A percentile compares a stretch with the other conserved stretches of the same genome.
Conservation (phyloP, 2,113 vertebrate genomes). For the Cinclus mexicanus region DNA sequence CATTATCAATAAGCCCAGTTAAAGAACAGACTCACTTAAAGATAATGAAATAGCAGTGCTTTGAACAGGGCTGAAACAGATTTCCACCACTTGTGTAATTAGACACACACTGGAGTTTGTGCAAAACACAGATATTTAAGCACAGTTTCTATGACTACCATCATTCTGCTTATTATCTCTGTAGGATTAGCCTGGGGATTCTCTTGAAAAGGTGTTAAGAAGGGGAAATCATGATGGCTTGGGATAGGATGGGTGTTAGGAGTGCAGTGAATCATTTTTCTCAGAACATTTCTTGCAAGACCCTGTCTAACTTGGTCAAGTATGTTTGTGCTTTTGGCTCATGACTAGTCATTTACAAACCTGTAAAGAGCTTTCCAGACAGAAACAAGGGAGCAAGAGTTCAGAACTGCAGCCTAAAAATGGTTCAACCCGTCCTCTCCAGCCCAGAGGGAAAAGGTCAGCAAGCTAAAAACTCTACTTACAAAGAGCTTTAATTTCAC, state of each 20-base stretch:
- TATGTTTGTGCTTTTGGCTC: not conserved
- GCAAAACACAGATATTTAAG: slow-evolving; percentile 7
- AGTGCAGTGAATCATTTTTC: not conserved
- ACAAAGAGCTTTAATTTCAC: not conserved
- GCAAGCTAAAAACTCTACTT: not conserved
- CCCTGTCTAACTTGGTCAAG: not conserved
- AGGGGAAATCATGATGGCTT: not conserved
- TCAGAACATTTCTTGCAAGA: not conserved
- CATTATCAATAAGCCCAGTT: not conserved
- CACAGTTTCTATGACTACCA: slow-evolving; percentile 51
- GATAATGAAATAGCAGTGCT: not conserved
- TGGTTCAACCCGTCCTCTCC: not conserved
- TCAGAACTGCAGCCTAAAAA: not conserved
- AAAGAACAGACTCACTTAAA: not conserved
- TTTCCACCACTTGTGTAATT: slow-evolving; percentile 1
- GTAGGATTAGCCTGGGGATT: not conserved
- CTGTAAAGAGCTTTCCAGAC: not conserved
- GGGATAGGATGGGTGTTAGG: not conserved
- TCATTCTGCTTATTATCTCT: not conserved
- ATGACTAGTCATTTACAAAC: not conserved
- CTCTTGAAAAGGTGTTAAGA: not conserved
- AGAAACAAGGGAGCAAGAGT: not conserved
- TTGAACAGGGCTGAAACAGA: not conserved
- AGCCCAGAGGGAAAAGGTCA: not conserved
- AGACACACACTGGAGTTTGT: not conserved